Conservation (phyloP, 2,888 invertebrate species). For the Sinodicranocentrus sp. region DNA sequence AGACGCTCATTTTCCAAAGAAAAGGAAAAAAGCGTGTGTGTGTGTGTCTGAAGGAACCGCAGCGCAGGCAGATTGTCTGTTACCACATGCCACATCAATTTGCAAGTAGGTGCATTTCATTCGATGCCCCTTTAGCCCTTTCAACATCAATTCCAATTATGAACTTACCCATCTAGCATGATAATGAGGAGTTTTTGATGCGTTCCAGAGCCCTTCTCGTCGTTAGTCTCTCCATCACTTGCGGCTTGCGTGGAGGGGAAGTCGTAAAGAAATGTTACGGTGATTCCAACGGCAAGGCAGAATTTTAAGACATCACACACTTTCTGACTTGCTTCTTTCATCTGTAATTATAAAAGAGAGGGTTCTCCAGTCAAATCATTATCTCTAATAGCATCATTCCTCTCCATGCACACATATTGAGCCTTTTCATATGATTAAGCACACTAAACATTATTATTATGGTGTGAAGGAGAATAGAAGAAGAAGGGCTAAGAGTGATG, state of each 20-base stretch:
- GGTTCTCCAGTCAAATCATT: too few species aligned
- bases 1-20: constrained; percentile 35
- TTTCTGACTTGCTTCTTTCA: constrained; percentile 70
- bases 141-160: constrained; percentile 63
- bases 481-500: too few species aligned
- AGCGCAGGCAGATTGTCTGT: too few species aligned
- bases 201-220: constrained; percentile 62
- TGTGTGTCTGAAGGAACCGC: neutral
- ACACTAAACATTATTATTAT: too few species aligned
- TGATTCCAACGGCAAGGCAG: constrained; percentile 71
- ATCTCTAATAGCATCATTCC: too few species aligned
- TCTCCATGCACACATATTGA: too few species aligned
- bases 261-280: constrained; percentile 64
- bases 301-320: constrained; percentile 66
- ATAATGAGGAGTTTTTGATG: constrained; percentile 75
- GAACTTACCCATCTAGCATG: constrained; percentile 76
- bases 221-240: constrained; percentile 60
- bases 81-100: constrained; percentile 24
- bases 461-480: too few species aligned
- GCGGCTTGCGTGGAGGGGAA: constrained; percentile 67
- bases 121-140: constrained; percentile 19
- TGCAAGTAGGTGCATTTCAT: constrained; percentile 25
- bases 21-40: constrained; percentile 38
- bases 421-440: too few species aligned
- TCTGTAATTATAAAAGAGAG: constrained; percentile 51